phyloP scores from a whole-genome alignment of 23 tunicate species.

The Oikopleura albicans region DNA sequence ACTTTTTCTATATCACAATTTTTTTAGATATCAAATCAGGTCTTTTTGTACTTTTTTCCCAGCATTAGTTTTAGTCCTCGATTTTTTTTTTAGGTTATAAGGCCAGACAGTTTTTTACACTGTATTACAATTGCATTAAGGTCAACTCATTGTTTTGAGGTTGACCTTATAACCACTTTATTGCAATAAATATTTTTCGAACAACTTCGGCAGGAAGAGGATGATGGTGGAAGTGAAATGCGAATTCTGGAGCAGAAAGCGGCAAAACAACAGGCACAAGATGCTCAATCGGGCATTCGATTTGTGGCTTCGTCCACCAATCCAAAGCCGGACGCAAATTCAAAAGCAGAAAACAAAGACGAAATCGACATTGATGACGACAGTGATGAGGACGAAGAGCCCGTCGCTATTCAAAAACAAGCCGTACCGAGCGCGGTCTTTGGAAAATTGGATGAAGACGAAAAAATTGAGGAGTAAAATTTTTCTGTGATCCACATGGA shows the following conservation, averaged over 20 bases:
- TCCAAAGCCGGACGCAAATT: conserved; percentile 18
- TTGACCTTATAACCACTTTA: too few species aligned
- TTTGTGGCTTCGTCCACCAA: conserved; percentile 30
- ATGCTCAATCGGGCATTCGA: conserved; percentile 17
- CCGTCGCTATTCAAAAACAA: conserved; percentile 25
- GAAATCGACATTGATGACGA: conserved; percentile 44
- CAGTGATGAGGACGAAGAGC: neutral
- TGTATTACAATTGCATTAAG: too few species aligned
- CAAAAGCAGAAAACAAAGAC: conserved; percentile 43
- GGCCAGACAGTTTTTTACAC: too few species aligned
- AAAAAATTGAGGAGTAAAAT: too few species aligned
- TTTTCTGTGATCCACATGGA: too few species aligned
- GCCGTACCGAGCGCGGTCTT: conserved; percentile 68
- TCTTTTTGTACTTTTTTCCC: too few species aligned
- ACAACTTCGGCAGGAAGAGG: conserved; percentile 34
- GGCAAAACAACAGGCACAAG: conserved; percentile 29
- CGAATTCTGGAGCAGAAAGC: conserved; percentile 82
- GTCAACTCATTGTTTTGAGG: too few species aligned
- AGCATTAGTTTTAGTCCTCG: too few species aligned
- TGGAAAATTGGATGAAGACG: conserved; percentile 30
- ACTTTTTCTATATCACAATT: too few species aligned
- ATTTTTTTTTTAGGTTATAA: too few species aligned
- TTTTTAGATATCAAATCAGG: too few species aligned
- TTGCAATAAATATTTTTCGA: too few species aligned
- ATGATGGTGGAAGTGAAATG: conserved; percentile 50